Evolutionary conservation across 2,797 vertebrate species (phyloP), one percentile per base, ranked within the genome.

Genomic region (Spheniscus humboldti): DNA sequence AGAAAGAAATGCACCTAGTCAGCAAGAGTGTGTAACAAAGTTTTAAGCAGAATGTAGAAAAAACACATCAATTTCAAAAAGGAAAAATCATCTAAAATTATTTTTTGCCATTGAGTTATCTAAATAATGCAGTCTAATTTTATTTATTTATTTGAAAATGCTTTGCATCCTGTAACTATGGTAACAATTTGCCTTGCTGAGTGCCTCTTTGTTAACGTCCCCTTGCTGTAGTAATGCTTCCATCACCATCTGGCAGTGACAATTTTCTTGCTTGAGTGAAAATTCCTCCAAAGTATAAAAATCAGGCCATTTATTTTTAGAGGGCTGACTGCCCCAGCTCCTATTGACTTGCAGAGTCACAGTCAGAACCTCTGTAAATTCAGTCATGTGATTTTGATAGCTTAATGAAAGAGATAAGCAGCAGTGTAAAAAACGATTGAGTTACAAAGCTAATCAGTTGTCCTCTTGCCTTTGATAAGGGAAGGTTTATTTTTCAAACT

Each of bases 121-220:
- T 59, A 93, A 90, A 94, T 77, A 89, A 91, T 85, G 48, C 10
- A 55, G 37, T 30, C 23, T 90, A 90, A 93, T 94, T 87, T 76
- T 74, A 73, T 94, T 96, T 97, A 96, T 86, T 88, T 88, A 87
- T 97, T 95, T 60, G 9, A 37, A 97, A 82, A 89, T 87, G 74
- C 86, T 83, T 91, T 89, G 90, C 94, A 92, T 97, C 87, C 71
- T 84, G 97, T 98, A 92, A 93, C 96, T 96, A 96, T 94, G 94
- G 97, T 45, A 97, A 98, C 93, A 73, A 71, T 96, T 97, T 66
- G 62, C 91, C 97, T 96, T 91, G 81, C 73, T 95, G 55, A 95
- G 95, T 85, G 73, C 60, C 62, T 77, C 81, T 93, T 97, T 92
- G 83, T 97, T 94, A 95, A 90, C 17, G 11, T 95, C 88, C 80